These are phyloP conservation scores for Drosophila lacertosa DNA, from an alignment of 1,140 invertebrate species.

Conservation along the genomic window DNA sequence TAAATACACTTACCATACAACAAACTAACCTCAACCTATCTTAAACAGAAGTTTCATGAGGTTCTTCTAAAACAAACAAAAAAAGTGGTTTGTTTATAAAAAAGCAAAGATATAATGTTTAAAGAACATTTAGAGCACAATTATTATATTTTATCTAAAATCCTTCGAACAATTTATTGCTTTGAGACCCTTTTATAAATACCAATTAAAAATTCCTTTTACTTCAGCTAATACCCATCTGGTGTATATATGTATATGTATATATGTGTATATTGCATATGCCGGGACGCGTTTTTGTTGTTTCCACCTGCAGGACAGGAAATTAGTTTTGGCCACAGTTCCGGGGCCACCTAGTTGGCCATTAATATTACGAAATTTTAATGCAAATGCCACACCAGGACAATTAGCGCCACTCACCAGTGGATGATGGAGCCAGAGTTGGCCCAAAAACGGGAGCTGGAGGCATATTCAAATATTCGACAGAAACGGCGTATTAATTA, in stretches of 20 bases:
- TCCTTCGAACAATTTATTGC: no score
- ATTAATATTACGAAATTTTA: constrained; percentile 80
- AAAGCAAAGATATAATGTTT: no score
- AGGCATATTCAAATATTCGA: constrained; percentile 47
- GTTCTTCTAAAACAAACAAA: no score
- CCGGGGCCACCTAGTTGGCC: constrained; percentile 17
- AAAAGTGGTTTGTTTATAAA: no score
- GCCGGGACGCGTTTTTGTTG: background rate
- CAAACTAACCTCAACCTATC: no score
- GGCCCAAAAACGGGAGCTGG: no score
- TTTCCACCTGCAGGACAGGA: constrained; percentile 41
- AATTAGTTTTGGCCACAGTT: constrained; percentile 72
- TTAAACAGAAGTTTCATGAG: no score
- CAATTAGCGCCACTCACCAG: constrained; percentile 29
- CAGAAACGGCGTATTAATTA: constrained; percentile 46
- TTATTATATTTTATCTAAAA: no score
- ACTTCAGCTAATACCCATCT: background rate
- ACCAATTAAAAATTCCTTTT: no score
- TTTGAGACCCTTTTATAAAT: no score
- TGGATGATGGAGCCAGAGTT: background rate
- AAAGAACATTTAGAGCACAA: no score
- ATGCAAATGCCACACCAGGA: constrained; percentile 64
- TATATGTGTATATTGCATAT: constrained; percentile 1
- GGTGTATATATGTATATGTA: background rate
- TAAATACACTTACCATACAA: no score